Conservation (phyloP, 2,888 invertebrate species). For the Pollenia amentaria region DNA sequence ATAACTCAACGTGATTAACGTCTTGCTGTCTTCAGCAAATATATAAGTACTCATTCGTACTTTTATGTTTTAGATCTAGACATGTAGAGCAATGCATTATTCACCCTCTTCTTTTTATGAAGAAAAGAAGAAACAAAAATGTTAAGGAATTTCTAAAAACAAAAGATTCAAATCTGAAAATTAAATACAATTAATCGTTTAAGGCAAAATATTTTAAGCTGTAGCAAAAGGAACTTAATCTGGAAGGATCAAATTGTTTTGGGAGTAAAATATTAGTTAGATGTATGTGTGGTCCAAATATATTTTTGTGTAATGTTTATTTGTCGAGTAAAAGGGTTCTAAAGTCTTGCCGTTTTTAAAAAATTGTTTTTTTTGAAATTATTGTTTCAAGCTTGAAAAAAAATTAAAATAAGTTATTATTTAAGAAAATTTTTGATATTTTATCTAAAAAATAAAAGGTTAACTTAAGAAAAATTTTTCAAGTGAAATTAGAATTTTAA, state of each 20-base stretch:
- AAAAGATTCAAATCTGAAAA: conserved; percentile 4
- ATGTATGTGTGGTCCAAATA: no score
- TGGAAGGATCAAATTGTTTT: not conserved
- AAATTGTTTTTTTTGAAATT: no score
- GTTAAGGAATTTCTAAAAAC: not conserved
- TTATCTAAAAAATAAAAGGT: no score
- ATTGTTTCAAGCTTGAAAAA: no score
- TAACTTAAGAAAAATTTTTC: no score
- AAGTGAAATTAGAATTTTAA: no score
- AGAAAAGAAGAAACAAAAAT: not conserved
- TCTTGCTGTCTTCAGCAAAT: conserved; percentile 77
- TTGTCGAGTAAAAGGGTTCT: no score
- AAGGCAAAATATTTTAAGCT: not conserved
- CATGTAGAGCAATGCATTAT: conserved; percentile 38
- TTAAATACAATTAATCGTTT: conserved; percentile 15
- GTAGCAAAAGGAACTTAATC: not conserved
- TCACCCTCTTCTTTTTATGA: not conserved
- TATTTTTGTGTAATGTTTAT: no score
- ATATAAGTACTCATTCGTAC: conserved; percentile 22
- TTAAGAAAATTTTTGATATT: no score
- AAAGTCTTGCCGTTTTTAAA: no score
- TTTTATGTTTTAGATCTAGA: conserved; percentile 34
- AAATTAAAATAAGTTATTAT: no score
- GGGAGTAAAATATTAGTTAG: no score
- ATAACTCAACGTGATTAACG: conserved; percentile 85